Base-by-base conservation (phyloP, 2,113 vertebrate species). In the Psittacula cyanocephala region DNA sequence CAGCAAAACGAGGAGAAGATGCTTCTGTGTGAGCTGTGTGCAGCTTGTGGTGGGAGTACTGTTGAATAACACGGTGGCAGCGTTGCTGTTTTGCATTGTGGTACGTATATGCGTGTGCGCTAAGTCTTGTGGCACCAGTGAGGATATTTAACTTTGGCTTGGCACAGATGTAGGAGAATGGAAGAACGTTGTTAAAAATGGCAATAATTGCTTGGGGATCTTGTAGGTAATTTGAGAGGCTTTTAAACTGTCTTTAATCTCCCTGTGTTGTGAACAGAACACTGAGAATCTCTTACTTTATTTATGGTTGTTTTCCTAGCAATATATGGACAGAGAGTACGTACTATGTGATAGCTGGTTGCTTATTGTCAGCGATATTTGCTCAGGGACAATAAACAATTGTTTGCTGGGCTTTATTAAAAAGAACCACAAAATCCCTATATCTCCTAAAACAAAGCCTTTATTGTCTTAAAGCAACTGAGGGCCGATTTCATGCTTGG, bases 371-470 rank as follows among this genome's bases (percentile, higher is more conserved):
- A 84, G 71, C 0, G 1, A 41, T 86, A 79, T 88, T 93, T 93
- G 55, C 62, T 81, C 11, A 41, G 69, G 31, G 60, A 93, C 75
- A 89, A 50, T 55, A 89, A 86, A 41, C 53, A 91, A 11, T 82
- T 88, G 72, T 76, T 92, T 68, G 28, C 78, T 69, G 43, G 57
- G 80, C 90, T 96, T 86, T 93, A 93, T 96, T 84, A 92, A 68
- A 60, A 89, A 65, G 52, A 67, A 43, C n/a, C 37, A 89, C 41
- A 70, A 94, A 80, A 13, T 31, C 33, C 22, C n/a, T 3, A 2
- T 86, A 35, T 82, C 65, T 93, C 57, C 62, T 84, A 64, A 93
- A 90, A 84, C 86, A 96, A 96, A 95, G 62, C 53, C n/a, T 88
- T 92, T 86, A 57, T 89, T 95, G 80, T 96, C 60, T 81, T 81